Percentiles rank a stretch among this genome's conserved stretches.
Conservation (phyloP, 2,113 vertebrate species). For the Channa argus region DNA sequence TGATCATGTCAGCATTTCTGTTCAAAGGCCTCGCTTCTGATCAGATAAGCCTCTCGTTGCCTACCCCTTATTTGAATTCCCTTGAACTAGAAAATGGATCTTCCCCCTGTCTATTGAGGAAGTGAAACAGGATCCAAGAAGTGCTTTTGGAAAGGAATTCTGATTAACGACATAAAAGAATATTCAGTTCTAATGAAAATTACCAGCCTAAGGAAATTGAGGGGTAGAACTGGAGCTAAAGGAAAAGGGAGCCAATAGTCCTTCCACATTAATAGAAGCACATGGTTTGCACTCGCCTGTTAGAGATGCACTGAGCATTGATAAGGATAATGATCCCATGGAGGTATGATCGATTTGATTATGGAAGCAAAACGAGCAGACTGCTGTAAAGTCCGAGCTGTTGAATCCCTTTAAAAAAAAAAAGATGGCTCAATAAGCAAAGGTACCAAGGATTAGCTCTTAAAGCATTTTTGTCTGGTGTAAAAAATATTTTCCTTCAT, state of each 20-base stretch:
- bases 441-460: constrained; percentile 41
- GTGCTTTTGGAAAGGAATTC: constrained; percentile 62
- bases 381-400: not conserved
- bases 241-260: not conserved
- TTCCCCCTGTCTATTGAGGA: constrained; percentile 49
- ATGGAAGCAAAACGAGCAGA: constrained; percentile 1
- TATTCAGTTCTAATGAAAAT: constrained; percentile 44
- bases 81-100: constrained; percentile 79
- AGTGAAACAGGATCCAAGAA: constrained; percentile 60
- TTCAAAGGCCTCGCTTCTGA: constrained; percentile 79
- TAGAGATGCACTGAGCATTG: not conserved
- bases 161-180: constrained; percentile 72
- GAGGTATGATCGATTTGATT: constrained; percentile 19
- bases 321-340: constrained; percentile 10
- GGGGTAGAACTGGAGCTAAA: constrained; percentile 1
- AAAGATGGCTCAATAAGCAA: constrained; percentile 21
- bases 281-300: not conserved
- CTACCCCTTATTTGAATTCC: constrained; percentile 74
- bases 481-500: constrained; percentile 13
- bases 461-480: constrained; percentile 10
- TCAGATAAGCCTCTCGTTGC: constrained; percentile 76
- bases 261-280: constrained; percentile 13
- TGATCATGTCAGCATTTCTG: constrained; percentile 81
- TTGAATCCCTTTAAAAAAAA: constrained; percentile 39
- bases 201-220: constrained; percentile 24